phyloP scores from a whole-genome alignment of 2,888 invertebrate species.

The Neuroscelio doddi region DNA sequence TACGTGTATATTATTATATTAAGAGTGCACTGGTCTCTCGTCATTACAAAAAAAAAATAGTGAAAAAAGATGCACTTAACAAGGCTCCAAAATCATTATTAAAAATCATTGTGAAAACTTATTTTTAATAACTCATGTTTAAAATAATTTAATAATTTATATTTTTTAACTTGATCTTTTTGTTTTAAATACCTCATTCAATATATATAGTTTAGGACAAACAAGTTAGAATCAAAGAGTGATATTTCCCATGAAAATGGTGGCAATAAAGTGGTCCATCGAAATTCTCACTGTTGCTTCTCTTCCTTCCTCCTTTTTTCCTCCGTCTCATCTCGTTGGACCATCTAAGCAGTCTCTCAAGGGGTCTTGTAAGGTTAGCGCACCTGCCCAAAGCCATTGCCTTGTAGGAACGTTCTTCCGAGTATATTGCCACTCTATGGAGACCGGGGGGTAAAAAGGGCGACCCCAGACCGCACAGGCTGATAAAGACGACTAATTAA shows the following conservation, averaged over 20 bases:
- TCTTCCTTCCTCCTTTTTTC: conserved; percentile 20
- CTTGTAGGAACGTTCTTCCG: conserved; percentile 3
- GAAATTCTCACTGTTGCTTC: conserved; percentile 60
- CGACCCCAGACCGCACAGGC: conserved; percentile 46
- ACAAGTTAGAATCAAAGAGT: conserved; percentile 53
- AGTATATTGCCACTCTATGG: conserved; percentile 21
- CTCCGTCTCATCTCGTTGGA: conserved; percentile 34
- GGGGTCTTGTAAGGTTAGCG: conserved; percentile 54
- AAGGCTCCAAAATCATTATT: conserved; percentile 7
- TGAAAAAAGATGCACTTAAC: conserved; percentile 4
- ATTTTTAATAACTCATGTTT: background rate
- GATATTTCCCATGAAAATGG: conserved; percentile 67
- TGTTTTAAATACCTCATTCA: background rate
- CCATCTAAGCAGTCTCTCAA: conserved; percentile 57
- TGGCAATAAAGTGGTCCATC: conserved; percentile 66
- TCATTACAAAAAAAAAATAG: background rate
- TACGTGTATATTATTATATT: conserved; percentile 60
- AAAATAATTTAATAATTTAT: background rate
- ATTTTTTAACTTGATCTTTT: background rate
- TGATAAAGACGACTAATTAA: conserved; percentile 63
- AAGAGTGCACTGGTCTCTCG: conserved; percentile 36
- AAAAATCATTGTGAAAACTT: background rate
- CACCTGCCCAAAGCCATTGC: conserved; percentile 49
- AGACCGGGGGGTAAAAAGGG: conserved; percentile 40
- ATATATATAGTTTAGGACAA: background rate